These are phyloP conservation scores for Lycaena phlaeas DNA, from an alignment of 2,888 invertebrate genomes.

Conservation along the genomic window DNA sequence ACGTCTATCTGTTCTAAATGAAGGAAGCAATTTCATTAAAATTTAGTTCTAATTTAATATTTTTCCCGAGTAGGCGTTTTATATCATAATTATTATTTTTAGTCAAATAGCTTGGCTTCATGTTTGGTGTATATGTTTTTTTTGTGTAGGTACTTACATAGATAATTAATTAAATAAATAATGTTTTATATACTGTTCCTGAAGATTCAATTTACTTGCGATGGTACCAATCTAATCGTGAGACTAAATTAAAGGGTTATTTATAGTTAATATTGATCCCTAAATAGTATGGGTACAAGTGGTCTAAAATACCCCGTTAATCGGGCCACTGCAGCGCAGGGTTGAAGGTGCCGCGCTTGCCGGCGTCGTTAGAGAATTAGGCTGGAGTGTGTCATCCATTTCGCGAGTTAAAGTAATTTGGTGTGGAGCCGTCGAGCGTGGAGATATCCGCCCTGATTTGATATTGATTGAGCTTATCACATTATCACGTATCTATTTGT, in stretches of 20 bases:
- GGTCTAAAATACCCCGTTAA: no score
- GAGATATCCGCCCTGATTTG: constrained; percentile 10
- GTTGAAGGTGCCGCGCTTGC: constrained; percentile 45
- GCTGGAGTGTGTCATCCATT: constrained; percentile 53
- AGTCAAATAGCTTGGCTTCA: no score
- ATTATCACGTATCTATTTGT: no score
- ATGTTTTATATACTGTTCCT: no score
- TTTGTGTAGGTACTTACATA: no score
- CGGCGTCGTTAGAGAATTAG: constrained; percentile 33
- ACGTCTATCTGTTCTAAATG: constrained; percentile 20
- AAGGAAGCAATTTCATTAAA: constrained; percentile 9
- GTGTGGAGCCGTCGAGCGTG: constrained; percentile 8
- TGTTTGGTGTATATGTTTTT: no score
- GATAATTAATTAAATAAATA: no score
- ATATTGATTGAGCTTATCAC: constrained; percentile 9
- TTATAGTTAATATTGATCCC: not conserved
- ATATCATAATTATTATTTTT: no score
- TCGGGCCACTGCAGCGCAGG: constrained; percentile 19
- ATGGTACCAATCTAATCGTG: no score
- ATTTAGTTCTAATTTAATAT: constrained; percentile 18
- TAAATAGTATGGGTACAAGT: not conserved
- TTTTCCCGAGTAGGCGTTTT: not conserved
- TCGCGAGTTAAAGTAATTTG: constrained; percentile 25
- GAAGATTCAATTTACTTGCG: no score
- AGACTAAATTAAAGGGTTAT: no score